Evolutionary conservation across 2,797 vertebrate species (phyloP), one percentile per base, ranked within the genome.

Genomic region (Acridotheres tristis): DNA sequence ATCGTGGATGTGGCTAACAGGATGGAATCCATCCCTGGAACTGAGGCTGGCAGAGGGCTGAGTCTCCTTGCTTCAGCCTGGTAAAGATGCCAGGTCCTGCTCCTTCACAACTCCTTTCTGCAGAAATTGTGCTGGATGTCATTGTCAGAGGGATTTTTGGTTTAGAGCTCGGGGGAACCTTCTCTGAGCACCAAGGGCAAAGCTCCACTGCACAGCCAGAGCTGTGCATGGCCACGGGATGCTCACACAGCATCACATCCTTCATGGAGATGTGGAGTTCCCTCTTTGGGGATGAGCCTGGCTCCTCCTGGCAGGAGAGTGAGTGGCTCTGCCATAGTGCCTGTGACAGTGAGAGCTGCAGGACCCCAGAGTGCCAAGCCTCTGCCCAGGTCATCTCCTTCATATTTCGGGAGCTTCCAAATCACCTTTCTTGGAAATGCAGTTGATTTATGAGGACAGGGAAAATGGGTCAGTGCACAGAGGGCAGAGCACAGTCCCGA

Each of bases 151-250:
- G 18, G 57, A 13, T 59, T 71, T 82, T 51, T 43, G 40, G 3
- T 58, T 43, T 14, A 11, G 48, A 19, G 26, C 66, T 23, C 1
- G 2, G 23, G 8, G 4, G 8, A 40, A 1, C 0, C 50, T 67
- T 9, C 6, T 23, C 20, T 4, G 26, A 50, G 36, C 13, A 7
- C 32, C 0, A 5, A 53, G 34, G 53, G 34, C 29, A 80, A 17
- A 77, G 38, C 77, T 68, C 13, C 27, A 3, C 32, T 3, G 2
- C 0, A 0, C 21, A 65, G 36, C 50, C 7, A 7, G 51, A 30
- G 73, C 38, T 0, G 0, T 7, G 5, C 1, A 0, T 3, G 4
- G 27, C 68, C 29, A 1, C 17, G 0, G 0, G 61, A 2, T 10
- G 40, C 62, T 63, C 69, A 1, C 2, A 1, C 2, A 7, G 77